Conservation (phyloP, 1,140 invertebrate species). For the Heliothis virescens region DNA sequence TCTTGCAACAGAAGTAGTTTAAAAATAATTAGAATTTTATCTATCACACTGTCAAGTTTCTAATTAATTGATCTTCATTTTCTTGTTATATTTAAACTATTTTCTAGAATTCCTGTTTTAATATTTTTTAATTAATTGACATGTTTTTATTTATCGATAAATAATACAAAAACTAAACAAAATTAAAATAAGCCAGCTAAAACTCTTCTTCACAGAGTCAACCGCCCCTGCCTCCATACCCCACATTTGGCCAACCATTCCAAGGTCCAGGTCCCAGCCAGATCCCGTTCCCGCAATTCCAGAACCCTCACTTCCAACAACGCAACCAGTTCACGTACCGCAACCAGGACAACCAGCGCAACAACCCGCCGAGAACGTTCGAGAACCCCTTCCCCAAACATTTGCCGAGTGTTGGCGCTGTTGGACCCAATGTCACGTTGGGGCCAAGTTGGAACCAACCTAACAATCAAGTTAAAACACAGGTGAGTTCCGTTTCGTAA, state of each 20-base stretch:
- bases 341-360: conserved; percentile 30
- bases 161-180: too few relatives aligned
- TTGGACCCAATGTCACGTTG: conserved; percentile 52
- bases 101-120: too few relatives aligned
- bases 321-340: conserved; percentile 43
- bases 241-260: conserved; percentile 60
- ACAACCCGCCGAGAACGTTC: conserved; percentile 14
- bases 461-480: conserved; percentile 37
- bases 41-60: too few relatives aligned
- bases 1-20: too few relatives aligned
- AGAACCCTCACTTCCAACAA: conserved; percentile 57
- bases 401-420: conserved; percentile 54
- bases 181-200: too few relatives aligned
- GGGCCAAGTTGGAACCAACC: conserved; percentile 63
- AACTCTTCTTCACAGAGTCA: conserved; percentile 52
- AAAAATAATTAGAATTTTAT: too few relatives aligned
- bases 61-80: too few relatives aligned
- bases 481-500: conserved; percentile 26
- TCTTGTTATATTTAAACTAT: too few relatives aligned
- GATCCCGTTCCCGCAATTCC: conserved; percentile 63
- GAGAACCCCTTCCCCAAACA: conserved; percentile 55
- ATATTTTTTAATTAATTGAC: too few relatives aligned
- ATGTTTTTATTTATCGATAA: too few relatives aligned
- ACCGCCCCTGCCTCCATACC: conserved; percentile 59
- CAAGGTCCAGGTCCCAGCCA: conserved; percentile 59